Conservation (phyloP, 2,888 invertebrate genomes). For the Diogma glabrata region DNA sequence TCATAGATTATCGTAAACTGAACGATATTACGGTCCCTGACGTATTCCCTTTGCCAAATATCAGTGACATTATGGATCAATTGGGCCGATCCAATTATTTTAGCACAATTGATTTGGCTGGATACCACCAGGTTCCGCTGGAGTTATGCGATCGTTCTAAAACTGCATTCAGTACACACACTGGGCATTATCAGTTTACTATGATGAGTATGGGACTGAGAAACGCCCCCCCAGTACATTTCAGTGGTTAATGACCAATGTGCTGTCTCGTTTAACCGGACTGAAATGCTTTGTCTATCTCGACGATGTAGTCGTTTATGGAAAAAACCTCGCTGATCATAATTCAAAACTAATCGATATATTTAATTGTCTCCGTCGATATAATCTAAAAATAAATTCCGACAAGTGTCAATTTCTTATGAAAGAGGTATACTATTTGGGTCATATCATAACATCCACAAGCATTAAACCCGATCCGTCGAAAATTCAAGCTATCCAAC, state of each 20-base stretch:
- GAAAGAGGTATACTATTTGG: conserved; percentile 19
- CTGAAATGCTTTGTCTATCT: background rate
- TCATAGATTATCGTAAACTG: conserved; percentile 16
- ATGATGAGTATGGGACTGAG: background rate
- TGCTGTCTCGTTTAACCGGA: background rate
- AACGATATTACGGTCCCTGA: conserved; percentile 19
- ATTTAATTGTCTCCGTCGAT: conserved; percentile 16
- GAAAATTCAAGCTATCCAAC: conserved; percentile 17
- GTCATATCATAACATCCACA: conserved; percentile 16
- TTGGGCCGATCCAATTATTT: conserved; percentile 11
- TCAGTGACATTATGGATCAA: conserved; percentile 16
- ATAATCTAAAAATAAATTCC: conserved; percentile 19
- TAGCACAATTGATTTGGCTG: background rate
- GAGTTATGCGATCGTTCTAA: conserved; percentile 14
- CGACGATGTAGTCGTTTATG: conserved; percentile 14
- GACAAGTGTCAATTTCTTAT: conserved; percentile 22
- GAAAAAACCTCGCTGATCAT: conserved; percentile 17
- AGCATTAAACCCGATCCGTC: conserved; percentile 19
- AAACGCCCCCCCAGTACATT: conserved; percentile 15
- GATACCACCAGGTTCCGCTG: conserved; percentile 12
- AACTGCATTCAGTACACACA: conserved; percentile 18
- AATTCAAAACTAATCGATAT: conserved; percentile 16
- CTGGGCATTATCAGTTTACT: conserved; percentile 15
- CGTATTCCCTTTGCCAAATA: conserved; percentile 20
- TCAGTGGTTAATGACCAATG: background rate